Evolutionary conservation across 2,113 vertebrate genomes (phyloP).

Genomic region (Heptranchias perlo): DNA sequence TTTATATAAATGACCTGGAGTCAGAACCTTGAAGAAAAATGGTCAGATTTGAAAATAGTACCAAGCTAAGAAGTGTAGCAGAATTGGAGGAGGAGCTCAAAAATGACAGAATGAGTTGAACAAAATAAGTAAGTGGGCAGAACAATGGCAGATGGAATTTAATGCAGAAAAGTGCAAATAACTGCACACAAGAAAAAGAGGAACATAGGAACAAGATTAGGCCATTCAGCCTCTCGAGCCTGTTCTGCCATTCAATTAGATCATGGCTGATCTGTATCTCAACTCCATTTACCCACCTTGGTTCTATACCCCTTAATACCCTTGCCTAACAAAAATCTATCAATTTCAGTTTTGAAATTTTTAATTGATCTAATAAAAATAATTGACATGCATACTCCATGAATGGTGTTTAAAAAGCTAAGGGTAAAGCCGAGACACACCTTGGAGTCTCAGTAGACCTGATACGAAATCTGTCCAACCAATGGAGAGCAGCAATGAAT

Average conservation of each 20-base stretch:
- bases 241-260: not conserved
- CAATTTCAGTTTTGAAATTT: not conserved
- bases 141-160: not conserved
- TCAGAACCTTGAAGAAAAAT: not conserved
- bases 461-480: not conserved
- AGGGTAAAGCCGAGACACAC: not conserved
- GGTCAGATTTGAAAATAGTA: not conserved
- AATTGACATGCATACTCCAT: not conserved
- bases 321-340: not conserved
- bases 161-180: not conserved
- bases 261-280: not conserved
- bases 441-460: not conserved
- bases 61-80: not conserved
- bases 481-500: not conserved
- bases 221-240: not conserved
- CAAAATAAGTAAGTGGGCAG: not conserved
- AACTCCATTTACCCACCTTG: not conserved
- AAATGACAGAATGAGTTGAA: not conserved
- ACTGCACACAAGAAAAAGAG: not conserved
- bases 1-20: not conserved
- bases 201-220: not conserved
- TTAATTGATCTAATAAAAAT: not conserved
- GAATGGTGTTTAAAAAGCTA: not conserved
- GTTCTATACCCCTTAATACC: not conserved
- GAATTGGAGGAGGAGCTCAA: not conserved